Evolutionary conservation across 2,113 vertebrate species (phyloP).

Genomic region (Neolamprologus cancellatus): DNA sequence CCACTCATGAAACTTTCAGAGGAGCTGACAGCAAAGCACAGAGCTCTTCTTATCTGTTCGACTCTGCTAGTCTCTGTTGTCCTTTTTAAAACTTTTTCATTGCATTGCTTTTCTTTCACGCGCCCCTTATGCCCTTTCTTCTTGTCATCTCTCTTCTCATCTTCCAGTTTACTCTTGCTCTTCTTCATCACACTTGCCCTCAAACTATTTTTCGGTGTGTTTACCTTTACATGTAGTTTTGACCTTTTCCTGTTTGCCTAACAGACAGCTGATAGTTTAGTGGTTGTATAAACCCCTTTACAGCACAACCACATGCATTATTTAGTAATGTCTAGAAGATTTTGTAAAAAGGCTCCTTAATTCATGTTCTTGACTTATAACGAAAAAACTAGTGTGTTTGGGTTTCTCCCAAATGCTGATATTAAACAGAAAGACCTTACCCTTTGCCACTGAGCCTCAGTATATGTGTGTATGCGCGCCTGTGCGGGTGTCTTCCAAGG

Average conservation of each 20-base stretch:
- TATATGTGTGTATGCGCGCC: neutral
- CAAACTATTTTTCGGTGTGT: neutral
- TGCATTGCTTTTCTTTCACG: neutral
- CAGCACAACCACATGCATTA: neutral
- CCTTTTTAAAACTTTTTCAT: neutral
- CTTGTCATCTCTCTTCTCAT: neutral
- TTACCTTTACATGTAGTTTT: neutral
- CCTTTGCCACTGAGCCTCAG: neutral
- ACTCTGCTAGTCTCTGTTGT: neutral
- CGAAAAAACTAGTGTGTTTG: neutral
- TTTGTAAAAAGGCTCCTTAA: neutral
- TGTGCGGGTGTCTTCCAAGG: slow-evolving; percentile 11
- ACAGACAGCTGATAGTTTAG: neutral
- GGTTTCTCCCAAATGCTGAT: neutral
- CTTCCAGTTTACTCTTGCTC: neutral
- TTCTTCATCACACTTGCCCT: neutral
- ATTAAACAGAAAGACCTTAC: slow-evolving; percentile 35
- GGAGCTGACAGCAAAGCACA: neutral
- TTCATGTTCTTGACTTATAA: neutral
- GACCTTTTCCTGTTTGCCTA: neutral
- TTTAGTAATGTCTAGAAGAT: neutral
- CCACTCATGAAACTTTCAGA: slow-evolving; percentile 36
- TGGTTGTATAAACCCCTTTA: neutral
- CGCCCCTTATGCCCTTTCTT: neutral
- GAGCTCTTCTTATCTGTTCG: neutral